These are phyloP conservation scores for Antheraea mylitta DNA, from an alignment of 1,140 invertebrate genomes.

Conservation along the genomic window DNA sequence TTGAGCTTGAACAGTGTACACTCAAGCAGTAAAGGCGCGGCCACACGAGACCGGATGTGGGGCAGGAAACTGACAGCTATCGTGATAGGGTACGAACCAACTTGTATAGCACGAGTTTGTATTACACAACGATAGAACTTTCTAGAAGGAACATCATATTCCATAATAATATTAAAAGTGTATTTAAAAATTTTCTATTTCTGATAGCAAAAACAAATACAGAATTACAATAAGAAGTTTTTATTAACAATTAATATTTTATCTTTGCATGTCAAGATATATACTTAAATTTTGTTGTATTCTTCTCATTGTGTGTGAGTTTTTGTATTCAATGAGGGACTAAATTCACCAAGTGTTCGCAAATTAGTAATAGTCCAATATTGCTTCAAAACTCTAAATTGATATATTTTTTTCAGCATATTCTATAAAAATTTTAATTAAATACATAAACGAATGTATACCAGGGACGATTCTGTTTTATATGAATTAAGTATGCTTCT, in stretches of 20 bases:
- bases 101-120: conserved; percentile 11
- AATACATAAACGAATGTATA: not conserved
- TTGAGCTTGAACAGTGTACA: not conserved
- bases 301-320: no score
- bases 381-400: no score
- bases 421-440: no score
- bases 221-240: no score
- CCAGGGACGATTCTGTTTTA: not conserved
- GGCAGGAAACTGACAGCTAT: conserved; percentile 21
- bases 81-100: conserved; percentile 19
- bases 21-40: conserved; percentile 15
- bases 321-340: no score
- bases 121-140: conserved; percentile 1
- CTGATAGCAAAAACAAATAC: no score
- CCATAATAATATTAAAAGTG: not conserved
- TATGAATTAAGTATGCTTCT: not conserved
- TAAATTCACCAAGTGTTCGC: no score
- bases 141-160: not conserved
- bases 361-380: no score
- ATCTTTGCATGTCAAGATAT: no score
- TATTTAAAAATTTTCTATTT: not conserved
- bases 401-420: not conserved
- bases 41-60: conserved; percentile 23
- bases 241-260: no score
- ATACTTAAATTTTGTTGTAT: no score